phyloP scores from a whole-genome alignment of 1,140 invertebrate species.

The Penaeus chinensis region DNA sequence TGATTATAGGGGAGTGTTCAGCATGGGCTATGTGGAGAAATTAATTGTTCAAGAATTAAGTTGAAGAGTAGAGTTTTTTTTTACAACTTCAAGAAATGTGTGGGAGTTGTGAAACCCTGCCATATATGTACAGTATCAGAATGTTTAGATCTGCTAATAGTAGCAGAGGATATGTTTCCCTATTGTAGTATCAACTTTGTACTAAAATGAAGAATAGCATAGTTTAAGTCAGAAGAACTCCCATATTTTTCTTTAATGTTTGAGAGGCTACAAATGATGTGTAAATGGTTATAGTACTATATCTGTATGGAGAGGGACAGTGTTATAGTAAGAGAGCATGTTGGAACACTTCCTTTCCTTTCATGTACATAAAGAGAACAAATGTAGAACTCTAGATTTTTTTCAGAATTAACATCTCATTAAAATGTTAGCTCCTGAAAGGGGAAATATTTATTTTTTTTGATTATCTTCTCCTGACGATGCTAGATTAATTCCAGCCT shows the following conservation, averaged over 20 bases:
- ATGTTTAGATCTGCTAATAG: constrained; percentile 38
- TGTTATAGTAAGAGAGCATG: constrained; percentile 43
- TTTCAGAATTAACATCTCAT: constrained; percentile 44
- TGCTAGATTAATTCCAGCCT: too few species aligned
- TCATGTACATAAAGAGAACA: constrained; percentile 54
- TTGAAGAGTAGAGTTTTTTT: constrained; percentile 45
- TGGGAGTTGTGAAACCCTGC: constrained; percentile 57
- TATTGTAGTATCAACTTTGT: constrained; percentile 41
- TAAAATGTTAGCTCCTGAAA: constrained; percentile 46
- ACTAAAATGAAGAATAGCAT: constrained; percentile 53
- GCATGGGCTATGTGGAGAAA: constrained; percentile 36
- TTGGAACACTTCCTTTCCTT: constrained; percentile 52
- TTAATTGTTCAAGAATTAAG: constrained; percentile 48
- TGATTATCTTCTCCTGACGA: constrained; percentile 37
- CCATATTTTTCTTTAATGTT: constrained; percentile 55
- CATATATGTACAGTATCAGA: constrained; percentile 56
- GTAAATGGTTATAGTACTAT: constrained; percentile 56
- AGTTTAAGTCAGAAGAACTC: constrained; percentile 41
- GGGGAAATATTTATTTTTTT: constrained; percentile 41
- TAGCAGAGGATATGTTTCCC: constrained; percentile 34
- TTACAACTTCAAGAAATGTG: constrained; percentile 37
- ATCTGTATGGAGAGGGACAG: constrained; percentile 33
- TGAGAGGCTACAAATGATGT: constrained; percentile 53
- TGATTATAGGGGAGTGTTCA: constrained; percentile 19
- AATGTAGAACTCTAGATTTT: constrained; percentile 52